Conservation (phyloP, 2,113 vertebrate species). For the Calonectris borealis region DNA sequence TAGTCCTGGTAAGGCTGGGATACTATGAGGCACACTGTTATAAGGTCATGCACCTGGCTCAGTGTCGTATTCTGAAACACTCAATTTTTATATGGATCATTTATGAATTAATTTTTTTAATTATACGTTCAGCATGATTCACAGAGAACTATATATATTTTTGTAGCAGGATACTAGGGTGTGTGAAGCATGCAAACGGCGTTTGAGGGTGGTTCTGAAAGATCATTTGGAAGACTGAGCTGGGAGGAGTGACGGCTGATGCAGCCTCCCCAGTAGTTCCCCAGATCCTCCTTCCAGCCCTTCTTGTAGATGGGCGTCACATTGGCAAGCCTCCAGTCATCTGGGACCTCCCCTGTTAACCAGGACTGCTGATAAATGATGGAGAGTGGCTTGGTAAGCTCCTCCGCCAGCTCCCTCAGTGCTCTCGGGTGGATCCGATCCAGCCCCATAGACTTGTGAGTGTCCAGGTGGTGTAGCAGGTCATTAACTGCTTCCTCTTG, state of each 20-base stretch:
- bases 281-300: no score
- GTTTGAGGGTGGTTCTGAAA: not conserved
- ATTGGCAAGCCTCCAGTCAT: no score
- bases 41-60: not conserved
- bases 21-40: not conserved
- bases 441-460: no score
- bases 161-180: not conserved
- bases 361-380: no score
- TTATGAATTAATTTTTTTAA: not conserved
- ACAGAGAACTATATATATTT: not conserved
- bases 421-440: no score
- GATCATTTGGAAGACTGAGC: not conserved
- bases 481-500: no score
- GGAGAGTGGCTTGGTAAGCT: no score
- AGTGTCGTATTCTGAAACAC: not conserved
- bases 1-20: not conserved
- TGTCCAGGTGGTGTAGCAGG: no score
- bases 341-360: no score
- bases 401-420: no score
- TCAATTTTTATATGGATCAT: not conserved
- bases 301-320: no score
- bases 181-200: not conserved
- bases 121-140: not conserved
- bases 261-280: not conserved
- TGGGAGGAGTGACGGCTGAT: not conserved